Evolutionary conservation across 2,797 vertebrate genomes (phyloP).

Genomic region (Moxostoma hubbsi): DNA sequence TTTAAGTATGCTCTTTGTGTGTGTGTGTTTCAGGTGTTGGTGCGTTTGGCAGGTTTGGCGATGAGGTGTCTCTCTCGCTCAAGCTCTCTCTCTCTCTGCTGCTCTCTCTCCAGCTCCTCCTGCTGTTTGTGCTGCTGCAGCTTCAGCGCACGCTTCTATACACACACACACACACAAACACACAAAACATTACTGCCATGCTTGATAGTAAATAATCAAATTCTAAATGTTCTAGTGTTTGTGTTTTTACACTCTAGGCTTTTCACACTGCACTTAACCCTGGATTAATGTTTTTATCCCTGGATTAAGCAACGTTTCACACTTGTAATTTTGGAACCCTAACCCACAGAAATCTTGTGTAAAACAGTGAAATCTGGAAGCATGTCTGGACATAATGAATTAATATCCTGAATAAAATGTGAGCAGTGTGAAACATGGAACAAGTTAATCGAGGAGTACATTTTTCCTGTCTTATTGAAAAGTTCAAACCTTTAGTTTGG

Average conservation of each 20-base stretch:
- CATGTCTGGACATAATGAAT: too few species aligned
- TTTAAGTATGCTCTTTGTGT: background rate
- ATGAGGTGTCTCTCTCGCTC: slow-evolving; percentile 93
- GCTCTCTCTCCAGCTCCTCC: slow-evolving; percentile 91
- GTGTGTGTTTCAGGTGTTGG: slow-evolving; percentile 64
- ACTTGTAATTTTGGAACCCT: too few species aligned
- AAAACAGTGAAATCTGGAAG: too few species aligned
- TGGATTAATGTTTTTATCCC: too few species aligned
- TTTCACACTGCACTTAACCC: too few species aligned
- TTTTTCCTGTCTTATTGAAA: background rate
- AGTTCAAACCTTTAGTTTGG: slow-evolving; percentile 85
- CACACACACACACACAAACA: slow-evolving; percentile 32
- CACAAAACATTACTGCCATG: background rate
- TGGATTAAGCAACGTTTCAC: too few species aligned
- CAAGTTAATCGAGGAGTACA: slow-evolving; percentile 61
- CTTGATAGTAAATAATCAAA: too few species aligned
- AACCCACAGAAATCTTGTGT: background rate
- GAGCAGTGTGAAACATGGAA: background rate
- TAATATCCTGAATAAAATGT: background rate
- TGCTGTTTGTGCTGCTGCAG: slow-evolving; percentile 94
- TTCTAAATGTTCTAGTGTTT: too few species aligned
- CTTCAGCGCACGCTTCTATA: slow-evolving; percentile 90
- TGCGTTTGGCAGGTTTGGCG: slow-evolving; percentile 91
- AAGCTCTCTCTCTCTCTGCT: slow-evolving; percentile 90
- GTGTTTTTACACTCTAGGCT: too few species aligned